Conservation (phyloP, 1,140 invertebrate genomes). For the Gryon sp. region DNA sequence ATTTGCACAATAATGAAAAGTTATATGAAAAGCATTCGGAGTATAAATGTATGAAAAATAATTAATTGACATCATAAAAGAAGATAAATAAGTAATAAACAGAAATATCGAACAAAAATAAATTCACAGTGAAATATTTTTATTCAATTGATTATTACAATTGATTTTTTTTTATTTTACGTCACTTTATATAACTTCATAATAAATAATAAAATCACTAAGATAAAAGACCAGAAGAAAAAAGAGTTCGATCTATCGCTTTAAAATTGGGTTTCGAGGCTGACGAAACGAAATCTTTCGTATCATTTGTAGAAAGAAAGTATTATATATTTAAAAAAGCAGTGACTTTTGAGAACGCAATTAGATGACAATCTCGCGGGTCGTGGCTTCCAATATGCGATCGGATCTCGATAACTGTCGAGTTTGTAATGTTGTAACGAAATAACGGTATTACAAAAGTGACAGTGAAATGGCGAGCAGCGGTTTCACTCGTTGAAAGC, state of each 20-base stretch:
- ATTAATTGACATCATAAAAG: no score
- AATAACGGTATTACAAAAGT: conserved; percentile 76
- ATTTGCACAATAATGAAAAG: no score
- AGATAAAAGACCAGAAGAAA: no score
- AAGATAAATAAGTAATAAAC: no score
- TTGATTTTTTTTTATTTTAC: no score
- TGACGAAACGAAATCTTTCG: conserved; percentile 12
- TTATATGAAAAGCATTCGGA: no score
- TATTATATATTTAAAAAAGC: background rate
- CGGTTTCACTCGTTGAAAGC: conserved; percentile 72
- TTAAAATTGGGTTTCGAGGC: conserved; percentile 16
- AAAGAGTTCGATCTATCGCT: background rate
- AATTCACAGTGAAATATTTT: no score
- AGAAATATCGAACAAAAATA: no score
- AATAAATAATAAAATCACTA: no score
- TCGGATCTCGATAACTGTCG: conserved; percentile 60
- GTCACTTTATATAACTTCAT: no score
- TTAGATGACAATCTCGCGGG: conserved; percentile 45
- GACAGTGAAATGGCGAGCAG: conserved; percentile 72
- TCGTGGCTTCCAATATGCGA: conserved; percentile 46
- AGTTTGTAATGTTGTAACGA: conserved; percentile 67
- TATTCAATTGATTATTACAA: no score
- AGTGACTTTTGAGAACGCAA: conserved; percentile 27
- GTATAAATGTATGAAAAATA: no score
- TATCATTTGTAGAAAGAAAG: conserved; percentile 16